Conservation (phyloP, 35 echinoderm and acorn worm genomes). For the Heliocidaris tuberculata region DNA sequence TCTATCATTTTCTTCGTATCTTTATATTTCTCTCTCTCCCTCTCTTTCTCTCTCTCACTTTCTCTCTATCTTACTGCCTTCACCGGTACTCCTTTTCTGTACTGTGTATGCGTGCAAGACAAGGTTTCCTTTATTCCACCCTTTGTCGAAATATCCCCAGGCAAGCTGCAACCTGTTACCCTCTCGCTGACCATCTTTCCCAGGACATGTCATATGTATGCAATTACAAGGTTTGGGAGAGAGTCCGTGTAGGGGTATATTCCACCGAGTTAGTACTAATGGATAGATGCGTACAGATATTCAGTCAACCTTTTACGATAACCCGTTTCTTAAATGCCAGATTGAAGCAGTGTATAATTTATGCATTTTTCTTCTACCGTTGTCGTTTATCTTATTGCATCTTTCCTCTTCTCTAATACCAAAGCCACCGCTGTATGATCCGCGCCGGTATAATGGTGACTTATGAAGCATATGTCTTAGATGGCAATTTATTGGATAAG, state of each 20-base stretch:
- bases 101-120: too few species aligned
- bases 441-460: background rate
- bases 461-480: background rate
- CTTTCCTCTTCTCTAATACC: background rate
- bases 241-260: background rate
- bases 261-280: conserved; percentile 10
- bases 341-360: conserved; percentile 12
- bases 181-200: too few species aligned
- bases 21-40: too few species aligned
- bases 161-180: too few species aligned
- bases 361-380: background rate
- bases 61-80: too few species aligned
- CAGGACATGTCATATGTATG: background rate
- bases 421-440: background rate
- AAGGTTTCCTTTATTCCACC: too few species aligned
- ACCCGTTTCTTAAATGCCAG: conserved; percentile 1
- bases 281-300: background rate
- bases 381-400: conserved; percentile 10
- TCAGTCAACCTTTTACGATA: background rate
- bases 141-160: too few species aligned
- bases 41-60: too few species aligned
- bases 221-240: background rate
- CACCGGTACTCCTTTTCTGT: too few species aligned
- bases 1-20: too few species aligned
- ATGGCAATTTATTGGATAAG: background rate